Evolutionary conservation across 2,797 vertebrate genomes (phyloP), one percentile per base, ranked within the genome.

Genomic region (Pelodytes ibericus): DNA sequence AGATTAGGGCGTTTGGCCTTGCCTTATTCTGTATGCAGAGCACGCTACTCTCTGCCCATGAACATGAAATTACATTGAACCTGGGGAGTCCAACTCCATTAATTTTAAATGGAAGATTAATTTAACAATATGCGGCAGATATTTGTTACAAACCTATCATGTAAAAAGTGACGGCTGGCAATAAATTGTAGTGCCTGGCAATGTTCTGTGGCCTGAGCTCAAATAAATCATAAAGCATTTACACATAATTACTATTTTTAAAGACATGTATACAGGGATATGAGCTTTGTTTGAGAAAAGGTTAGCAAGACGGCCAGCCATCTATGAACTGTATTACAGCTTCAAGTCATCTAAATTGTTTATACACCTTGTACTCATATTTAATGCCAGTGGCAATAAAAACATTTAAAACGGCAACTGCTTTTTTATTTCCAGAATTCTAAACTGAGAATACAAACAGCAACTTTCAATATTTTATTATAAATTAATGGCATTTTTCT

Each of bases 81-180:
- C 96, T 93, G 92, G 96, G 96, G 95, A 98, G 95, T 98, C 95
- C 94, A 96, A 98, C 95, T 97, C 96, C 96, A 99, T 99, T 98
- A 98, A 98, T 98, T 98, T 98, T 96, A 98, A 98, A 99, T 96
- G 96, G 96, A 96, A 98, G 95, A 98, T 98, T 99, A 98, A 99
- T 98, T 98, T 98, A 97, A 98, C 96, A 99, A 98, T 98, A 98
- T 98, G 96, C 95, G 89, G 94, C 92, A 93, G 96, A 96, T 97
- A 98, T 99, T 96, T 98, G 95, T 96, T 98, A 98, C 95, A 96
- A 96, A 96, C 95, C 96, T 95, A 95, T 98, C 95, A 95, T 96
- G 95, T 95, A 95, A 95, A 79, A 97, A 96, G 94, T 96, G 95
- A 98, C 91, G 87, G 94, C 94, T 92, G 90, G 94, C 94, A 93